A percentile compares a stretch with the other conserved stretches of the same genome.
Evolutionary conservation across 2,888 invertebrate species (phyloP).

Genomic region (Sinodicranocentrus sp.): DNA sequence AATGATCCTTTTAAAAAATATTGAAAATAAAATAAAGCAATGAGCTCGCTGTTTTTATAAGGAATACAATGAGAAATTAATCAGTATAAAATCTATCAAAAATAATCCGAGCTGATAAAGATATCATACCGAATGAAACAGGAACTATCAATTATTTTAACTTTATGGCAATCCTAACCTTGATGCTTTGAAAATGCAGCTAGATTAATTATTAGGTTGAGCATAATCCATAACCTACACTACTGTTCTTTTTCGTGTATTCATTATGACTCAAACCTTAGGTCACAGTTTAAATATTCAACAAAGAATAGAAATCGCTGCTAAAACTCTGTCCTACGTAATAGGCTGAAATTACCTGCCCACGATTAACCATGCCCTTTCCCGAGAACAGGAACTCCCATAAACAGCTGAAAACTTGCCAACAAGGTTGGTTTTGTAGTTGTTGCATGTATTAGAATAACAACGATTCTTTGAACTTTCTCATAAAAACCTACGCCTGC

Average conservation of each 20-base stretch:
- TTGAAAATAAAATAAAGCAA: too few relatives aligned
- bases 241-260: slow-evolving; percentile 3
- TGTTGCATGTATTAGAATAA: too few relatives aligned
- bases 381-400: slow-evolving; percentile 53
- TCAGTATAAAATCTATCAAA: too few relatives aligned
- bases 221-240: background rate
- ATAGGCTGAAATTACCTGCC: background rate
- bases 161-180: too few relatives aligned
- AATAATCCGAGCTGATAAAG: too few relatives aligned
- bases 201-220: too few relatives aligned
- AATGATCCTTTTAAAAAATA: too few relatives aligned
- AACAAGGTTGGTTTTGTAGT: slow-evolving; percentile 1
- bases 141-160: too few relatives aligned
- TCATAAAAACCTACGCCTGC: background rate
- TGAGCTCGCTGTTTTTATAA: too few relatives aligned
- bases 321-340: slow-evolving; percentile 3
- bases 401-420: background rate
- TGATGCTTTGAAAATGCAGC: too few relatives aligned
- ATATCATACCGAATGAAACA: too few relatives aligned
- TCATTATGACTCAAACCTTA: background rate
- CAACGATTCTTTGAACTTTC: slow-evolving; percentile 35
- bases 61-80: too few relatives aligned
- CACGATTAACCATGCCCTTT: slow-evolving; percentile 55
- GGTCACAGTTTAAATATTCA: slow-evolving; percentile 28
- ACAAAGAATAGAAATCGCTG: slow-evolving; percentile 20